Base-by-base conservation (phyloP, 1,140 invertebrate species). In the Colletes latitarsis region DNA sequence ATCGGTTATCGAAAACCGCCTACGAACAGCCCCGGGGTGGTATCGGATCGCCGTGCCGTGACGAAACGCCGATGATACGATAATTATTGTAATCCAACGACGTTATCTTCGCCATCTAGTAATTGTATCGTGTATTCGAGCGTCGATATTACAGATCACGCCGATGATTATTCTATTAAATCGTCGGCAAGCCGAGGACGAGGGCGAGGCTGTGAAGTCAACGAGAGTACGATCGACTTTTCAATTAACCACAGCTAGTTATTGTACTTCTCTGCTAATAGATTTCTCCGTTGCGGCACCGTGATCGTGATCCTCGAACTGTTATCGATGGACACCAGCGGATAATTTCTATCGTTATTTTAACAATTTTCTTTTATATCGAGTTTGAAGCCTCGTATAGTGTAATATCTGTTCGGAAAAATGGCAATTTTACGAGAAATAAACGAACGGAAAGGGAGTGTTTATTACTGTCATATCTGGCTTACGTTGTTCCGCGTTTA, bases 51-150 rank as follows among this genome's bases (percentile, higher is more conserved):
- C 63, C 64, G 49, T 49, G 49, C 49, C 49, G 64, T 74, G 77
- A 68, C 70, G 78, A 84, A 84, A 85, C 75, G 10, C 39, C 82
- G 73, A 84, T 77, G 69, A 84, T 81, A 67, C 82, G 76, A 72
- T 83, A 83, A 69, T 84, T 71, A 57, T 74, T 77, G 21, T 77
- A 64, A 67, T 78, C 53, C 21, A 1, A 30, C 30, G 0, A 17
- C 57, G 60, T 66, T 79, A 70, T 81, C 70, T 3, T 66, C 4
- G 17, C 12, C 41, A 49, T 74, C 60, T 43, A 9, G 49, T 17
- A 74, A 74, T 66, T 58, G 43, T 49, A 9, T 6, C 12, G 10
- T 14, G 12, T 8, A 39, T 6, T 1, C 41, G 46, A 9, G 21
- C 70, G 49, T 17, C n/a, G 17, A 41, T 64, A 30, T 55, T 19